Percentiles rank a stretch among this genome's conserved stretches.
phyloP scores from a whole-genome alignment of 37 sponge, comb jelly and placozoan genomes.

The Hexactinellida sp. region DNA sequence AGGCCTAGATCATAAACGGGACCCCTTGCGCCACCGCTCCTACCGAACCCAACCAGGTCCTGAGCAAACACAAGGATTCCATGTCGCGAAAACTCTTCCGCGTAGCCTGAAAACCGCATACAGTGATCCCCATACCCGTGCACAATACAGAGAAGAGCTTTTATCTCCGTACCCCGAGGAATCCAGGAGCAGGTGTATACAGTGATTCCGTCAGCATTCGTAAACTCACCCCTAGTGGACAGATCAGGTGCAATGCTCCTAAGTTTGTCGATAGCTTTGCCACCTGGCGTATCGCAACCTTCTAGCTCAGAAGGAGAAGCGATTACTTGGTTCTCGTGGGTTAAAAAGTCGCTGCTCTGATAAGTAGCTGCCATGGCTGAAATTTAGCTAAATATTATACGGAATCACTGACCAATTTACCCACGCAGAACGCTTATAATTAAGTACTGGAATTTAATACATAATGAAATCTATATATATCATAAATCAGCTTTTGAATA shows the following conservation, averaged over 20 bases:
- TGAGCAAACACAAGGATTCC: neutral
- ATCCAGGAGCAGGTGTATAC: neutral
- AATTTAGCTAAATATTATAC: too few relatives aligned
- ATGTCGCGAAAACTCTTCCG: neutral
- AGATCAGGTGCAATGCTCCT: neutral
- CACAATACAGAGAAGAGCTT: neutral
- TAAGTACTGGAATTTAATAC: neutral
- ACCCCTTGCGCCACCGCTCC: neutral
- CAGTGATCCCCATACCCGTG: conserved; percentile 1
- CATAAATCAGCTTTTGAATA: conserved; percentile 4
- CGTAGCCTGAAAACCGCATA: neutral
- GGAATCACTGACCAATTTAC: too few relatives aligned
- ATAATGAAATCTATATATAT: neutral
- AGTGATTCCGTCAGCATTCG: neutral
- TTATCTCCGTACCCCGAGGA: neutral
- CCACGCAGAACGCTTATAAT: too few relatives aligned
- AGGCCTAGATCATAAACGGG: neutral
- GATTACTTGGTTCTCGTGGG: neutral
- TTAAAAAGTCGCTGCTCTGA: neutral
- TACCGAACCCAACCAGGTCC: neutral
- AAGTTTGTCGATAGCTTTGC: neutral
- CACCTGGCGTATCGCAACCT: neutral
- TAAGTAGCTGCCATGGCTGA: neutral
- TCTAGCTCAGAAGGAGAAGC: neutral
- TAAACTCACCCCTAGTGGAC: neutral